Evolutionary conservation across 2,113 vertebrate genomes (phyloP).

Genomic region (Lagenorhynchus albirostris): DNA sequence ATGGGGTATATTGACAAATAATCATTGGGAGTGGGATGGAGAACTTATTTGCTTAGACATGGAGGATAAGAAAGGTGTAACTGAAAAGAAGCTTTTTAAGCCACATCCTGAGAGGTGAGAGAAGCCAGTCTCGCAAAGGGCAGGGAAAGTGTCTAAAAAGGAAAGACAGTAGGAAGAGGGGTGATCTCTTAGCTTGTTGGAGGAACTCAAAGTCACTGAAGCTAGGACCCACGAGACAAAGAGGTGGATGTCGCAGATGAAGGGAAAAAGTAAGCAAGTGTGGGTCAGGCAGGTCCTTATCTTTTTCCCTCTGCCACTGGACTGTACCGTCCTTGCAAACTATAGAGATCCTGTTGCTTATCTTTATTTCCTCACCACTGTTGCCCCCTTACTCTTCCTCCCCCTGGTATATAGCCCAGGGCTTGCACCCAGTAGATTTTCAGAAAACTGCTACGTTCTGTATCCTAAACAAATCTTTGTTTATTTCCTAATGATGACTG

Average conservation of each 20-base stretch:
- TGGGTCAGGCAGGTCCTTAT: neutral
- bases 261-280: neutral
- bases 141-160: neutral
- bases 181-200: neutral
- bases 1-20: neutral
- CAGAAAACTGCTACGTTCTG: neutral
- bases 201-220: neutral
- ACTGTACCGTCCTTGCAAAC: neutral
- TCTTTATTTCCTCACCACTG: neutral
- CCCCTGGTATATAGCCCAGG: neutral
- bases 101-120: neutral
- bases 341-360: neutral
- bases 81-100: neutral
- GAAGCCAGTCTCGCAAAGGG: neutral
- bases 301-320: neutral
- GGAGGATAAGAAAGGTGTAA: neutral
- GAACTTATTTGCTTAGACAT: neutral
- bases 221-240: neutral
- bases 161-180: neutral
- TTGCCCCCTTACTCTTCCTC: rapidly evolving
- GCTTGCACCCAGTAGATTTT: neutral
- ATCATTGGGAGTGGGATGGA: neutral
- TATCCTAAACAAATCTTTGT: neutral
- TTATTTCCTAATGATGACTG: neutral
- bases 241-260: rapidly evolving